Base-by-base conservation (phyloP, 2,888 invertebrate species). In the Drosophila bunnanda region DNA sequence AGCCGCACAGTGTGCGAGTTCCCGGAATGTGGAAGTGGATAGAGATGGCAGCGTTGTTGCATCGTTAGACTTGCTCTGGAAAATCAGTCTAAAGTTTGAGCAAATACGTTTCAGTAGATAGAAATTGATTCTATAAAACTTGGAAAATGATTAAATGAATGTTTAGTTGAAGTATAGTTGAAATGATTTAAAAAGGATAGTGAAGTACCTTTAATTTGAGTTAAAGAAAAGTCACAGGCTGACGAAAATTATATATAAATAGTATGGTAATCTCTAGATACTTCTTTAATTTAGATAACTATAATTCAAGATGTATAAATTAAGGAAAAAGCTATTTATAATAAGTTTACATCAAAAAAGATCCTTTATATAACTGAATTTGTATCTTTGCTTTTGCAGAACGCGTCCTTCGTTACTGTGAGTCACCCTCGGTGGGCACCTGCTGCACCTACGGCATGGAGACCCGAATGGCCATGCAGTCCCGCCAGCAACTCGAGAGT, bases 401-500 rank as follows among this genome's bases (percentile, higher is more conserved):
- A 82, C 90, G 90, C 78, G 91, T 90, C 67, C 85, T 92, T 8
- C 90, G 92, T 39, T 92, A 92, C 74, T 93, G 93, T 89, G 93
- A 93, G 68, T 89, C 91, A 38, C 90, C 92, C 22, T 93, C 93
- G 50, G 93, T 93, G 77, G 93, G 93, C 59, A 92, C 94, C 48
- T 94, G 94, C 92, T 94, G 92, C 91, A 96, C 94, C 93, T 90
- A 93, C 92, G 83, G 91, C 93, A 91, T 95, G 94, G 79, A 97
- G 91, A 92, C 94, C 53, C 94, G 95, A 81, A 94, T 98, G 90
- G 94, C 95, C 76, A 94, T 94, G 78, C 94, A 95, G 79, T 96
- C 96, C 84, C 94, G 95, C 62, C 94, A 95, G 82, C 96, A 96
- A 90, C 95, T 97, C 88, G 96, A 97, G 85, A 94, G 94, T 80